Evolutionary conservation across 2,888 invertebrate species (phyloP).

Genomic region (Ophion slaviceki): DNA sequence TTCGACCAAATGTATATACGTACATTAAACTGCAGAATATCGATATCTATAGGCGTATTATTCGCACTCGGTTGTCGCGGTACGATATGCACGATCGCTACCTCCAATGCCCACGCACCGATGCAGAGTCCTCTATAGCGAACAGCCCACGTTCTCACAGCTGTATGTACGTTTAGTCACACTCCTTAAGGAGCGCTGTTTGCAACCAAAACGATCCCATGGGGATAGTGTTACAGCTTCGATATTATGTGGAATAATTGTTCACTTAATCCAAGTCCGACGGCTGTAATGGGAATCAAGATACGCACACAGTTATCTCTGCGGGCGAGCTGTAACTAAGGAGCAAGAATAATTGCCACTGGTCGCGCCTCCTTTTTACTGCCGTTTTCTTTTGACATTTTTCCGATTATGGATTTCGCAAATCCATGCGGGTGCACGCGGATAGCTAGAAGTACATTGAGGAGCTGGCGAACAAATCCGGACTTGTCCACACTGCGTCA

Average conservation of each 20-base stretch:
- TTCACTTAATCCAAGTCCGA: conserved; percentile 62
- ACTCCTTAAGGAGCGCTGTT: conserved; percentile 12
- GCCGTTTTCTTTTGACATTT: background rate
- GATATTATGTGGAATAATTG: conserved; percentile 62
- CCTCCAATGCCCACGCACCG: conserved; percentile 60
- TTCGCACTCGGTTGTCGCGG: conserved; percentile 28
- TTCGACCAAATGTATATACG: conserved; percentile 17
- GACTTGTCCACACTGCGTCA: no score
- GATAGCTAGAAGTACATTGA: background rate
- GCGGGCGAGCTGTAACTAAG: conserved; percentile 18
- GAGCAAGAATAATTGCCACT: conserved; percentile 37
- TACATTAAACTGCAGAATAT: conserved; percentile 15
- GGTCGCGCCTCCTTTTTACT: background rate
- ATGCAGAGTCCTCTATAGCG: conserved; percentile 34
- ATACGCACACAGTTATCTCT: conserved; percentile 31
- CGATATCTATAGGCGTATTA: conserved; percentile 44
- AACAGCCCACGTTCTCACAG: conserved; percentile 53
- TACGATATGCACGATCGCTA: conserved; percentile 53
- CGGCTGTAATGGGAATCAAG: conserved; percentile 48
- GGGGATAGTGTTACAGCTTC: conserved; percentile 62
- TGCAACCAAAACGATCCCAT: conserved; percentile 58
- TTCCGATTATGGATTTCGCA: background rate
- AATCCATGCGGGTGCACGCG: background rate
- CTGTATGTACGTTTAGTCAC: conserved; percentile 23
- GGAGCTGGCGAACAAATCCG: no score